Evolutionary conservation across 1,140 invertebrate genomes (phyloP).

Genomic region (Pseudachorutes palmiensis): DNA sequence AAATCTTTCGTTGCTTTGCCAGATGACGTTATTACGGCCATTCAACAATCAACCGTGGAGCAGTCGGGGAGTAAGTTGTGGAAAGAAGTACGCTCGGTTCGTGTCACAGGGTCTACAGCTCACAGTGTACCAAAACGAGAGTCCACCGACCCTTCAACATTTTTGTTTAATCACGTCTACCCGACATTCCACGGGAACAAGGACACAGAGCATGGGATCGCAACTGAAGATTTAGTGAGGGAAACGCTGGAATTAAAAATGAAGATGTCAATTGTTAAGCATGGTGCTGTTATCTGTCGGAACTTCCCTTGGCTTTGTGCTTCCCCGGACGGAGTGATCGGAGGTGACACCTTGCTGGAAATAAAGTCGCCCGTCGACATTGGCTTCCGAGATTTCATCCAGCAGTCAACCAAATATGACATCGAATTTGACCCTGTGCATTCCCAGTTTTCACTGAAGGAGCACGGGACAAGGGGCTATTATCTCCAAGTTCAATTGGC

Average conservation of each 20-base stretch:
- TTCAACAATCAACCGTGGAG: neutral
- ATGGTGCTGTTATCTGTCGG: neutral
- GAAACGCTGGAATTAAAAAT: neutral
- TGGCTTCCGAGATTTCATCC: neutral
- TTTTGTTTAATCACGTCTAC: neutral
- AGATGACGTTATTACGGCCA: neutral
- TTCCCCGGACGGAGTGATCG: neutral
- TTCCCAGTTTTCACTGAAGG: neutral
- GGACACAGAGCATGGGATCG: neutral
- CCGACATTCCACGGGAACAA: neutral
- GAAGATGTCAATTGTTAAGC: neutral
- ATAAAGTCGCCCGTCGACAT: neutral
- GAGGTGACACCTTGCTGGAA: neutral
- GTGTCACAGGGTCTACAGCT: neutral
- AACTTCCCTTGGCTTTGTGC: neutral
- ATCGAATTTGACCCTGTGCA: neutral
- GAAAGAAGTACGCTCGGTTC: neutral
- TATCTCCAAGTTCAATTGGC: neutral
- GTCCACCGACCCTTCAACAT: neutral
- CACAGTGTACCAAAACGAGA: neutral
- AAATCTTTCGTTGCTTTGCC: neutral
- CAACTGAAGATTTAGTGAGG: neutral
- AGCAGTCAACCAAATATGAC: neutral
- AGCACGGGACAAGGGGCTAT: neutral
- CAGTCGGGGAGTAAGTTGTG: neutral